A percentile compares a stretch with the other conserved stretches of the same genome.
Conservation (phyloP, 1,140 invertebrate genomes). For the Pomacea maculata region DNA sequence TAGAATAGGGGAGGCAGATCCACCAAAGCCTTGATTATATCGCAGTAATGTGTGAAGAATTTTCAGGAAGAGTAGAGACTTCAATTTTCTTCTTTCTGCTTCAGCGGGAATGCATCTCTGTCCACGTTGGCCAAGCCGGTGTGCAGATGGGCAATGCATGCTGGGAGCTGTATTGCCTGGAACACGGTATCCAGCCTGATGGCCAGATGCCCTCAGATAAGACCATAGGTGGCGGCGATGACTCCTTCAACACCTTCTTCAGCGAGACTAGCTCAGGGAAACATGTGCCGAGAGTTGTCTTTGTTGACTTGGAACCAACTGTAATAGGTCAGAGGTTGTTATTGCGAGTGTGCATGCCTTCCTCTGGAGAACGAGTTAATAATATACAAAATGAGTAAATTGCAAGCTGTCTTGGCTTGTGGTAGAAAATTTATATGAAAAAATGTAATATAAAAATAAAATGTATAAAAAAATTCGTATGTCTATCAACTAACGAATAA, state of each 20-base stretch:
- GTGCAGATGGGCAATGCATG: constrained; percentile 74
- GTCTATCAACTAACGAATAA: neutral
- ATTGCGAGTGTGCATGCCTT: neutral
- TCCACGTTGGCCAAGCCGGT: constrained; percentile 87
- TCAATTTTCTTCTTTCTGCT: neutral
- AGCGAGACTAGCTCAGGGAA: constrained; percentile 82
- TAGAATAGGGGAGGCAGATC: too few species aligned
- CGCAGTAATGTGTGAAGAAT: too few species aligned
- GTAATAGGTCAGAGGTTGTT: constrained; percentile 70
- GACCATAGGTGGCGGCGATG: constrained; percentile 72
- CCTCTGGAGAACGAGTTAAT: neutral
- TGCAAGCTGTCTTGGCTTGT: neutral
- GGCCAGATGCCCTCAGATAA: constrained; percentile 25
- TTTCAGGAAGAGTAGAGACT: too few species aligned
- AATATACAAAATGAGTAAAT: neutral
- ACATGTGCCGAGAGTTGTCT: constrained; percentile 70
- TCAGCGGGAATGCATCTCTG: constrained; percentile 79
- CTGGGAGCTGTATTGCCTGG: constrained; percentile 28
- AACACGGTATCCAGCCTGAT: constrained; percentile 26
- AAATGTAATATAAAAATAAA: neutral
- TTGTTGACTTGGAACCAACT: constrained; percentile 84
- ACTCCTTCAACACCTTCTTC: constrained; percentile 90
- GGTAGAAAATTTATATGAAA: neutral
- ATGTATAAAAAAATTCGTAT: too few species aligned
- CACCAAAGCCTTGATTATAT: too few species aligned